A percentile compares a stretch with the other conserved stretches of the same genome.
Conservation (phyloP, 2,797 vertebrate species). For the Tragelaphus eurycerus region DNA sequence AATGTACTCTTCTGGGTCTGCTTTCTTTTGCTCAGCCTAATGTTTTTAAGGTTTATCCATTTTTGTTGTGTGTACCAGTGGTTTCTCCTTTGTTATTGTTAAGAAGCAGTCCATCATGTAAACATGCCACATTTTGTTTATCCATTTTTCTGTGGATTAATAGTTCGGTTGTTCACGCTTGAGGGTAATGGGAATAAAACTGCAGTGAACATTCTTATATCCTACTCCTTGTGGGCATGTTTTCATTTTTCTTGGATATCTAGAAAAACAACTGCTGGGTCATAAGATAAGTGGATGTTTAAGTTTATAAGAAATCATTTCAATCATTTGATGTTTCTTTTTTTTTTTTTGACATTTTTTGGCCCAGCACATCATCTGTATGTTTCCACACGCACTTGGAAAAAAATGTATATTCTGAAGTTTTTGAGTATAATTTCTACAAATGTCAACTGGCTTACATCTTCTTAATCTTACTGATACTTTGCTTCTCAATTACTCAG, state of each 20-base stretch:
- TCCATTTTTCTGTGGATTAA: not conserved
- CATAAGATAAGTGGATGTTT: not conserved
- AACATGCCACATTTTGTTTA: no score
- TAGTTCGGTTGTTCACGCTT: not conserved
- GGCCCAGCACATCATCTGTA: not conserved
- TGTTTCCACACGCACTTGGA: not conserved
- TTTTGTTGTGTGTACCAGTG: not conserved
- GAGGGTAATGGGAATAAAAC: not conserved
- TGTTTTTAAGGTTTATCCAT: not conserved
- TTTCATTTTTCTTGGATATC: not conserved
- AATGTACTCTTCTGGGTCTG: rapidly evolving
- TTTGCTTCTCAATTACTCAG: not conserved
- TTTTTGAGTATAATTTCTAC: not conserved
- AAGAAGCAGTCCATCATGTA: not conserved
- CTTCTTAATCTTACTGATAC: not conserved
- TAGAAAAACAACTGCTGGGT: not conserved
- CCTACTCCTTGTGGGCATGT: not conserved
- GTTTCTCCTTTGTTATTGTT: not conserved
- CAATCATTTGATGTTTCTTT: not conserved
- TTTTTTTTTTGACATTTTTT: not conserved
- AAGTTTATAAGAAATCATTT: not conserved
- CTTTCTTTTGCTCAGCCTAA: not conserved
- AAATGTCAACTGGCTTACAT: no score
- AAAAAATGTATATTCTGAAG: not conserved
- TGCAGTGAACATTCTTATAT: not conserved